These are phyloP conservation scores for Drosophila repleta DNA, from an alignment of 1,140 invertebrate species.

Conservation along the genomic window DNA sequence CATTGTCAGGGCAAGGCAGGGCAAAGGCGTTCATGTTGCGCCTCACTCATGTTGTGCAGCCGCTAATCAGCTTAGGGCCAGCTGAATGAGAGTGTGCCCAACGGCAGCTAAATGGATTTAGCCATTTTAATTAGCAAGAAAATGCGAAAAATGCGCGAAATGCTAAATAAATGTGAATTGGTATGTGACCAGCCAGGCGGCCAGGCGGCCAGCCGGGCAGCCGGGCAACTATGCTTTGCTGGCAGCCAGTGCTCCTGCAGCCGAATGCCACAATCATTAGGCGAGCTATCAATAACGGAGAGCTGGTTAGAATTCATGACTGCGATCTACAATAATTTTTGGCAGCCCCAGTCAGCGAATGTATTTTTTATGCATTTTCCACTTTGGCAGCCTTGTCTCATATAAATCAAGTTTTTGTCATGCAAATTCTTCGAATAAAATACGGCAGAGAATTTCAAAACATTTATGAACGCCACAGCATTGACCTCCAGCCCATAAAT, in stretches of 20 bases:
- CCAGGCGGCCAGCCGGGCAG: not conserved
- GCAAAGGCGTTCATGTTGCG: not conserved
- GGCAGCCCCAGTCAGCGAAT: slow-evolving; percentile 10
- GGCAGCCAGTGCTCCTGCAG: not conserved
- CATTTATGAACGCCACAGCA: slow-evolving; percentile 62
- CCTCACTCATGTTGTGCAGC: slow-evolving; percentile 8
- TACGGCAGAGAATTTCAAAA: slow-evolving; percentile 47
- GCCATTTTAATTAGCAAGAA: slow-evolving; percentile 75
- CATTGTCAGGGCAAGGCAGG: slow-evolving; percentile 52
- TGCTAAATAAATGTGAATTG: slow-evolving; percentile 44
- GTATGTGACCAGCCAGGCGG: not conserved
- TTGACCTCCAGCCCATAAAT: slow-evolving; percentile 72
- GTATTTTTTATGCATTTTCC: slow-evolving; percentile 54
- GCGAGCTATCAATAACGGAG: slow-evolving; percentile 17
- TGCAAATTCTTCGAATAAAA: slow-evolving; percentile 54
- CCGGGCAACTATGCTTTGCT: not conserved
- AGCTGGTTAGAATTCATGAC: slow-evolving; percentile 15
- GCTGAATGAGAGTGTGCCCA: not conserved
- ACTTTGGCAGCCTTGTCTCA: slow-evolving; percentile 62
- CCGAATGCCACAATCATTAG: slow-evolving; percentile 11
- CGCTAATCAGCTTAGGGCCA: slow-evolving; percentile 49
- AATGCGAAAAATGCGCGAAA: slow-evolving; percentile 59
- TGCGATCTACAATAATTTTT: slow-evolving; percentile 25
- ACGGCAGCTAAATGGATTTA: slow-evolving; percentile 72
- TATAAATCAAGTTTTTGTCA: slow-evolving; percentile 76